phyloP scores from a whole-genome alignment of 2,888 invertebrate genomes.

The Malthinus flaveolus region DNA sequence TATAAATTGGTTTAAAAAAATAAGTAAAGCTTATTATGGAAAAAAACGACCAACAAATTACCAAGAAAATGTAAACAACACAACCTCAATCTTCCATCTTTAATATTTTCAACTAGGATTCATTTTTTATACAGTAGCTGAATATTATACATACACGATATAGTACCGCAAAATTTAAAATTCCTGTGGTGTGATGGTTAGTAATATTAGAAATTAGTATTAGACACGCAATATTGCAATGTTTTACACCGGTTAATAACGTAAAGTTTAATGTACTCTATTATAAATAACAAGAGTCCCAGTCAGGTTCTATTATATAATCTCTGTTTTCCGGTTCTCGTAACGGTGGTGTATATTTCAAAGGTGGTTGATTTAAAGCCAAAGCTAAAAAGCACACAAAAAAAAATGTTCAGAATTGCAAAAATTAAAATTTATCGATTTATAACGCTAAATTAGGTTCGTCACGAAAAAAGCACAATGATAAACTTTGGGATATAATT shows the following conservation, averaged over 20 bases:
- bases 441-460: neutral
- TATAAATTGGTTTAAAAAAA: constrained; percentile 19
- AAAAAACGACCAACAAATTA: constrained; percentile 1
- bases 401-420: neutral
- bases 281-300: constrained; percentile 41
- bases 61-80: constrained; percentile 18
- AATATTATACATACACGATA: neutral
- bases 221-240: too few species aligned
- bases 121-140: constrained; percentile 8
- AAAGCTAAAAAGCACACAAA: constrained; percentile 34
- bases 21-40: constrained; percentile 11
- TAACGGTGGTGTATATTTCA: constrained; percentile 41
- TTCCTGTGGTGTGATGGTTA: too few species aligned
- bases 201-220: too few species aligned
- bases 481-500: too few species aligned
- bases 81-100: constrained; percentile 15
- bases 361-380: constrained; percentile 44
- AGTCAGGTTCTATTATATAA: constrained; percentile 52
- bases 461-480: too few species aligned
- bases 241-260: too few species aligned
- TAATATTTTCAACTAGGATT: neutral
- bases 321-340: constrained; percentile 45
- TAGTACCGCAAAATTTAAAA: too few species aligned
- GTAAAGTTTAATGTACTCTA: neutral
- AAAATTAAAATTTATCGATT: neutral